Evolutionary conservation across 2,888 invertebrate species (phyloP), one percentile per base, ranked within the genome.

Genomic region (Sthenelais limicola): DNA sequence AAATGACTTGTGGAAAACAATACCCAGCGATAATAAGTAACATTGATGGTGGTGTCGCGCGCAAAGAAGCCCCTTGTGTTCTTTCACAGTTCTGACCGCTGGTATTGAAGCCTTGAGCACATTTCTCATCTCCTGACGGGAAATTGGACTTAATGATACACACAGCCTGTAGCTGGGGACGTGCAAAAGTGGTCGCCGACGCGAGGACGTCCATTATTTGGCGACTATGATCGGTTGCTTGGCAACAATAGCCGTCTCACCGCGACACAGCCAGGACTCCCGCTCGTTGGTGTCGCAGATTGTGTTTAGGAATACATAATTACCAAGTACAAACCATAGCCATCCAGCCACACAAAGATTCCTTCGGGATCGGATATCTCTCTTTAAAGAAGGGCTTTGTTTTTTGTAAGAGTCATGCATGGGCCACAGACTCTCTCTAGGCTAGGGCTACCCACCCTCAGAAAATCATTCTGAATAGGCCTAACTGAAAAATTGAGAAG

Each of bases 1-100:
- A 56, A 56, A 56, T 56, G 56, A 56, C 56, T 56, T 33, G 56
- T 56, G 56, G 56, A 56, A 56, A 33, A 56, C 56, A 56, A 56
- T 56, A 56, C 56, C 26, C 32, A 21, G 56, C 56, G 56, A 56
- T 56, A 56, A 56, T 56, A 32, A 33, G 43, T 32, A 56, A 33
- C 30, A 56, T 33, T 56, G 56, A 56, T 33, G 56, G 56, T 33
- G 56, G 56, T 56, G 56, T 56, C 56, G 56, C 56, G 56, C 56
- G 56, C 56, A 56, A 56, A 56, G 56, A 56, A 32, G 32, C 18
- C 48, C 56, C 56, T 56, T 56, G 56, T 56, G 56, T 56, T 56
- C 56, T 56, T 56, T 56, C 56, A 56, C 56, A 33, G 32, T 32
- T 12, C 32, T n/a, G 32, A 32, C 56, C 1, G 56, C n/a, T 32